A percentile compares a stretch with the other conserved stretches of the same genome.
Evolutionary conservation across 1,140 invertebrate genomes (phyloP).

Genomic region (Dendroctonus valens): DNA sequence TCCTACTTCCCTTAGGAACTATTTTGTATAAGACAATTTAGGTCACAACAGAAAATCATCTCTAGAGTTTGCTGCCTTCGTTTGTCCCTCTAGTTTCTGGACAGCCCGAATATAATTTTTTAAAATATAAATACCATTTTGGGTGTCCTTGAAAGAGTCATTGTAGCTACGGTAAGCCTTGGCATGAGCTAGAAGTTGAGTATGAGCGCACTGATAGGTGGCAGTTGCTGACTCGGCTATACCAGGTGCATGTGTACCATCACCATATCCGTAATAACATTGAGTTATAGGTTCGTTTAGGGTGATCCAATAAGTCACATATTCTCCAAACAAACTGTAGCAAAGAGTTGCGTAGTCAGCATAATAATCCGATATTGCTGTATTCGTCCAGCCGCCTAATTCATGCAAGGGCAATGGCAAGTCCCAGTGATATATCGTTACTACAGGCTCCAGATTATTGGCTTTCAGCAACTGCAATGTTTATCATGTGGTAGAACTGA

Average conservation of each 20-base stretch:
- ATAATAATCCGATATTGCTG: conserved; percentile 32
- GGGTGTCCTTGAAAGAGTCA: conserved; percentile 17
- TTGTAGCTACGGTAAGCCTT: conserved; percentile 51
- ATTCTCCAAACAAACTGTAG: conserved; percentile 34
- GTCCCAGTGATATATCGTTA: conserved; percentile 50
- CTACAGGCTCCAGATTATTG: conserved; percentile 62
- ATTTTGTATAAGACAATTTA: too few relatives aligned
- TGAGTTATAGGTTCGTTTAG: conserved; percentile 48
- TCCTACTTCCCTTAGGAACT: too few relatives aligned
- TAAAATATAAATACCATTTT: too few relatives aligned
- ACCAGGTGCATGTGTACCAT: conserved; percentile 22
- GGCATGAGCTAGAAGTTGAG: conserved; percentile 51
- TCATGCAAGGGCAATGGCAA: conserved; percentile 43
- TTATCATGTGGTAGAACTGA: conserved; percentile 35
- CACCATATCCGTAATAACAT: conserved; percentile 29
- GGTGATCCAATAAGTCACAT: conserved; percentile 38
- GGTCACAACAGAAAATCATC: too few relatives aligned
- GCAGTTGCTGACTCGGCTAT: conserved; percentile 38
- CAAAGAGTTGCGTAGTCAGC: conserved; percentile 47
- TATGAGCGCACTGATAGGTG: conserved; percentile 52
- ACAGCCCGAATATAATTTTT: too few relatives aligned
- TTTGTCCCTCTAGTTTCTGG: too few relatives aligned
- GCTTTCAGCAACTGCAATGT: conserved; percentile 47
- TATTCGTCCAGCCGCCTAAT: conserved; percentile 47
- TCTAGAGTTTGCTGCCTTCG: too few relatives aligned